Conservation (phyloP, 2,888 invertebrate genomes). For the Drosophila macrothrix region DNA sequence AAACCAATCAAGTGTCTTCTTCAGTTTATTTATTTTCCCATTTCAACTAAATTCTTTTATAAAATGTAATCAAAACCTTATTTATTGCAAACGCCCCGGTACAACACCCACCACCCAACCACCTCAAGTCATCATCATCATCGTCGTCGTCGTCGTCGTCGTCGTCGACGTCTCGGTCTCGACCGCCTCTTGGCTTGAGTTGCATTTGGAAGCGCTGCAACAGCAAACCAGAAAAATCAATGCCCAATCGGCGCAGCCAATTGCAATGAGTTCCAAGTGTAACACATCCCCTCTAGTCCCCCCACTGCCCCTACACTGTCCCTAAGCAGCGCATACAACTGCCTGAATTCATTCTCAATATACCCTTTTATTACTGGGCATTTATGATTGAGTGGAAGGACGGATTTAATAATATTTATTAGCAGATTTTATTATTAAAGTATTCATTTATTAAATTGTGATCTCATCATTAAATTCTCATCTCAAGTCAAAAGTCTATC, state of each 20-base stretch:
- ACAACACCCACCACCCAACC: constrained; percentile 7
- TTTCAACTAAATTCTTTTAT: constrained; percentile 78
- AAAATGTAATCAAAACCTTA: constrained; percentile 83
- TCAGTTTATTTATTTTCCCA: constrained; percentile 77
- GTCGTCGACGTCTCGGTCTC: constrained; percentile 55
- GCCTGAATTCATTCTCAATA: constrained; percentile 56
- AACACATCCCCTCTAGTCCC: neutral
- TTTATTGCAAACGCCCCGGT: constrained; percentile 66
- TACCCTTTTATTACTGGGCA: constrained; percentile 16
- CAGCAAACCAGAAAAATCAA: constrained; percentile 69
- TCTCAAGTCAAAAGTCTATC: neutral
- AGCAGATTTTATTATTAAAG: neutral
- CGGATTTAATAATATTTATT: neutral
- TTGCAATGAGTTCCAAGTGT: constrained; percentile 53
- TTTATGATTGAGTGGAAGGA: neutral
- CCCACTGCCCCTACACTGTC: neutral
- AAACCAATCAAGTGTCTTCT: constrained; percentile 84
- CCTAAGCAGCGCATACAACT: constrained; percentile 48
- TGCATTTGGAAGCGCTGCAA: constrained; percentile 66
- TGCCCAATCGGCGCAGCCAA: constrained; percentile 65
- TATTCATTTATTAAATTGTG: neutral
- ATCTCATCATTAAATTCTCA: too few relatives aligned
- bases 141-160: constrained; percentile 24
- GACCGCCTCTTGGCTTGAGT: constrained; percentile 65
- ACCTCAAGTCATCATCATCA: constrained; percentile 53